Evolutionary conservation across 2,113 vertebrate species (phyloP), one percentile per base, ranked within the genome.

Genomic region (Acrocephalus arundinaceus): DNA sequence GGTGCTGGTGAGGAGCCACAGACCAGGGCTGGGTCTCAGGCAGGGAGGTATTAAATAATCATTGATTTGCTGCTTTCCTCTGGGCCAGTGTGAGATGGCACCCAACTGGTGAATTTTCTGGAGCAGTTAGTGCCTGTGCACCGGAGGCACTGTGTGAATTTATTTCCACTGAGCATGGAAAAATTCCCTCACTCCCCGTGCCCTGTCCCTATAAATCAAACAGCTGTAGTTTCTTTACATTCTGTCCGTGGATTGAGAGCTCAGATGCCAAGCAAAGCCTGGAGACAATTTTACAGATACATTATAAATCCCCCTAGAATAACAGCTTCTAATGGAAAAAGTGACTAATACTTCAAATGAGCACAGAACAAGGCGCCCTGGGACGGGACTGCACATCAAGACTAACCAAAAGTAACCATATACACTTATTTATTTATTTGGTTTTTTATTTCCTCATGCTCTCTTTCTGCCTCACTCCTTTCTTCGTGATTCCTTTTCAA

Each of bases 311-410:
- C 95, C 94, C 41, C 71, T 78, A 87, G 92, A 94, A 92, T 96
- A 95, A 89, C 88, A 88, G 88, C 80, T 95, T 87, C 83, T 94
- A 92, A 96, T 96, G 96, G 96, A 96, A 97, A 96, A 95, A 96
- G 92, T 94, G 95, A 96, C 86, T 94, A 95, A 97, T 81, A 92
- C 90, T 84, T 93, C 74, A 80, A 66, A 86, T 61, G 67, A 86
- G 92, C 28, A 7, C 49, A 20, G 90, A 92, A 74, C 79, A 66
- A n/a, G 65, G 90, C 25, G 3, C 91, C 78, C 87, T 82, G 96
- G 93, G 94, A 94, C 0, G 8, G 89, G 87, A 4, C 78, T 79
- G 87, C 62, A 7, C 45, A 63, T 41, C 3, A 5, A 91, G 75
- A 84, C 78, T 39, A 96, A 94, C 90, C 95, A 78, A 89, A 94